A percentile compares a stretch with the other conserved stretches of the same genome.
phyloP scores from a whole-genome alignment of 2,888 invertebrate species.

The Hypercompe scribonia region DNA sequence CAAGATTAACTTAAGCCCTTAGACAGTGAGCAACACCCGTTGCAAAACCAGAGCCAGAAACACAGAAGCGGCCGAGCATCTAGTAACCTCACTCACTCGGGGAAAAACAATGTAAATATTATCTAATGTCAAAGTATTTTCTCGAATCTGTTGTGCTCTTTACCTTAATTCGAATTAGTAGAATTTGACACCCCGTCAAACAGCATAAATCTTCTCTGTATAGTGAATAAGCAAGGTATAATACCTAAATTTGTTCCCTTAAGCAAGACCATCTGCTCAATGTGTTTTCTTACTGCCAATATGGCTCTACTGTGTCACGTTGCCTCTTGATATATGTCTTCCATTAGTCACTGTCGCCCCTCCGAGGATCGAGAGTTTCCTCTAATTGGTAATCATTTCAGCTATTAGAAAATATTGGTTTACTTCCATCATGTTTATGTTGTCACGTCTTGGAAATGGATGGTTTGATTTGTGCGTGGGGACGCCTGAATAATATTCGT shows the following conservation, averaged over 20 bases:
- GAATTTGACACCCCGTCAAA: not conserved
- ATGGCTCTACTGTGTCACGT: slow-evolving; percentile 40
- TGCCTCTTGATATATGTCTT: slow-evolving; percentile 57
- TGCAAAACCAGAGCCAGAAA: no score
- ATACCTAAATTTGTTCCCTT: not conserved
- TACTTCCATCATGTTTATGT: slow-evolving; percentile 45
- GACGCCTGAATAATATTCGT: not conserved
- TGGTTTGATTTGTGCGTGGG: slow-evolving; percentile 10
- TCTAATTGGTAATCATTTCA: slow-evolving; percentile 56
- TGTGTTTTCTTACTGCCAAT: slow-evolving; percentile 8
- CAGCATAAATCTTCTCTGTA: not conserved
- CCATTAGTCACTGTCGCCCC: slow-evolving; percentile 60
- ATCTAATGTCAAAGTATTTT: not conserved
- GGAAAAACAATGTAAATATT: not conserved
- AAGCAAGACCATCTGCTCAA: slow-evolving; percentile 9
- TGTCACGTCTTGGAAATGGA: slow-evolving; percentile 7
- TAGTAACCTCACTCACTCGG: not conserved
- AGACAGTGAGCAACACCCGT: no score
- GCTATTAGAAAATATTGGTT: slow-evolving; percentile 54
- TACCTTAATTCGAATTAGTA: not conserved
- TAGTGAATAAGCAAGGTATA: not conserved
- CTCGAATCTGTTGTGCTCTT: not conserved
- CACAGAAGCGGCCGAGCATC: no score
- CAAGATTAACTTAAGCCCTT: no score
- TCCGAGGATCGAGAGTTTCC: slow-evolving; percentile 40